Evolutionary conservation across 2,888 invertebrate species (phyloP).

Genomic region (Hypercompe scribonia): DNA sequence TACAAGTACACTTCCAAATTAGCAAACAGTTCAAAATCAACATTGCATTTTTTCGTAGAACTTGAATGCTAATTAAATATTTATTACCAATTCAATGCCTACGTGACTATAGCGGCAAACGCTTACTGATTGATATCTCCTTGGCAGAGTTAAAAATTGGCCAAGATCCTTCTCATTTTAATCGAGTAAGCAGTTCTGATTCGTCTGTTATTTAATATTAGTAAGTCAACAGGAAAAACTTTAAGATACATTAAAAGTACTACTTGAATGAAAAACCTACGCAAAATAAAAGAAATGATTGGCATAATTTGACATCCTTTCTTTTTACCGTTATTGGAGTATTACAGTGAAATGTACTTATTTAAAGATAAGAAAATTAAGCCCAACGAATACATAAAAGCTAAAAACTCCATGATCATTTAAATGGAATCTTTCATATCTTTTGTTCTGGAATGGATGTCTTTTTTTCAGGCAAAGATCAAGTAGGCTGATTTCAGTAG

Average conservation of each 20-base stretch:
- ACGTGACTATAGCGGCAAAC: constrained; percentile 38
- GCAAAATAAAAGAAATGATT: too few species aligned
- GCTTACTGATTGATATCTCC: constrained; percentile 1
- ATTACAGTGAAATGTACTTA: too few species aligned
- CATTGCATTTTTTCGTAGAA: constrained; percentile 8
- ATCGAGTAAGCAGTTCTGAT: background rate
- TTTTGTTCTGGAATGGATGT: background rate
- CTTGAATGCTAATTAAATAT: constrained; percentile 21
- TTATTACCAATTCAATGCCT: constrained; percentile 14
- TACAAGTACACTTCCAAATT: background rate
- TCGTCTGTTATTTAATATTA: background rate
- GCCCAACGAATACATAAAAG: too few species aligned
- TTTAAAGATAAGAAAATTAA: too few species aligned
- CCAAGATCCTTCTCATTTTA: background rate
- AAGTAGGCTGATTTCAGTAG: background rate
- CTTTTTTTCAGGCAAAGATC: background rate
- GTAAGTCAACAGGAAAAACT: background rate
- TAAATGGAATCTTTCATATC: background rate
- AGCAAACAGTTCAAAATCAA: background rate
- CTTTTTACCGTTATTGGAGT: too few species aligned
- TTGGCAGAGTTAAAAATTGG: background rate
- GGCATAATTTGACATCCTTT: too few species aligned
- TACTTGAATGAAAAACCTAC: background rate
- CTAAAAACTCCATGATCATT: too few species aligned
- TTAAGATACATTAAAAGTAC: background rate